Evolutionary conservation across 2,888 invertebrate species (phyloP).

Genomic region (Ormyrus rosae): DNA sequence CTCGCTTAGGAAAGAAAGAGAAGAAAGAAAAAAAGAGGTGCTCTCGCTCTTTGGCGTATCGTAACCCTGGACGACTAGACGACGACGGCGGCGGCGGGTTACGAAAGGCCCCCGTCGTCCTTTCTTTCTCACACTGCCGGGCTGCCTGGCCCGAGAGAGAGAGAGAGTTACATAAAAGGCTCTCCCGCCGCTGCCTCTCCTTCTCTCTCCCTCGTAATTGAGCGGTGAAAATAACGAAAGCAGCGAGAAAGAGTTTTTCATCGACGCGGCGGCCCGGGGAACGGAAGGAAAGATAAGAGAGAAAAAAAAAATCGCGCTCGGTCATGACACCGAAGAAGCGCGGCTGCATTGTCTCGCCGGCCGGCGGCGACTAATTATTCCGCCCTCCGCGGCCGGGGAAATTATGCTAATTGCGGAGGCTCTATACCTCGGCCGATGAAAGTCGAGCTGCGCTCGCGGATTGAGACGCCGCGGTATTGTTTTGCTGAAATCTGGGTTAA

Average conservation of each 20-base stretch:
- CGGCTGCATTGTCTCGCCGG: too few relatives aligned
- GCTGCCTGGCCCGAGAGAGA: not conserved
- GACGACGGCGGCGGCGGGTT: not conserved
- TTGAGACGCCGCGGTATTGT: too few relatives aligned
- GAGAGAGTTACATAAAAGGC: constrained; percentile 45
- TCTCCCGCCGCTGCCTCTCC: not conserved
- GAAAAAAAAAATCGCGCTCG: constrained; percentile 24
- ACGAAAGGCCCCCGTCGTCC: constrained; percentile 29
- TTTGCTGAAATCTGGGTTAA: too few relatives aligned
- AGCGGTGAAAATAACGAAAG: constrained; percentile 49
- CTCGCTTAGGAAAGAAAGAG: not conserved
- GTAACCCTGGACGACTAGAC: constrained; percentile 40
- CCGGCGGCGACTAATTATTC: too few relatives aligned
- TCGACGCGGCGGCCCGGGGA: not conserved
- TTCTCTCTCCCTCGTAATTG: constrained; percentile 35
- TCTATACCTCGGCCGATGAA: too few relatives aligned
- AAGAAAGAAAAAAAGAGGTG: not conserved
- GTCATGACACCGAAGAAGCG: too few relatives aligned
- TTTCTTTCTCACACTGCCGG: constrained; percentile 23
- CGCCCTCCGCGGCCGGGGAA: too few relatives aligned
- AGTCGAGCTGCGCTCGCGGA: too few relatives aligned
- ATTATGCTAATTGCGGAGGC: too few relatives aligned
- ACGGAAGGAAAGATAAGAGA: not conserved
- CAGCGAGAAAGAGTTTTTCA: constrained; percentile 47
- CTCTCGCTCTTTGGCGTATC: constrained; percentile 14